A percentile compares a stretch with the other conserved stretches of the same genome.
Evolutionary conservation across 2,888 invertebrate species (phyloP).

Genomic region (Cryptophagus acutangulus): DNA sequence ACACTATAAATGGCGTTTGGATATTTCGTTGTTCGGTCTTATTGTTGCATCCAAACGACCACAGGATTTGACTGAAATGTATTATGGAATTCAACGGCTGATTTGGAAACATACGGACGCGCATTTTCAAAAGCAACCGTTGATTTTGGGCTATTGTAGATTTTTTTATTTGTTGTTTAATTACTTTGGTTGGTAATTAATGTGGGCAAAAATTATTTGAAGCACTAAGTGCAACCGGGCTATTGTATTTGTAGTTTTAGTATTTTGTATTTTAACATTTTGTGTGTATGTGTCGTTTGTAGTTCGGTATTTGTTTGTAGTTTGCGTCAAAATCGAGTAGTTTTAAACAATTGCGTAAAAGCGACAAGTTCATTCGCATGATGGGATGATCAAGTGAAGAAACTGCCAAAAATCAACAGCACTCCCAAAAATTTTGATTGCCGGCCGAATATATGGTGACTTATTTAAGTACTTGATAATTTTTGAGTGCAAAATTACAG

Average conservation of each 20-base stretch:
- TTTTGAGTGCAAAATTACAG: too few relatives aligned
- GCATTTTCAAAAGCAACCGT: conserved; percentile 27
- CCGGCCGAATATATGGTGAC: too few relatives aligned
- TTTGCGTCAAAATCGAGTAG: conserved; percentile 4
- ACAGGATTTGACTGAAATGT: conserved; percentile 31
- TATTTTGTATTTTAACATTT: conserved; percentile 35
- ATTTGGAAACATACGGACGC: conserved; percentile 27
- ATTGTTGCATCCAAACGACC: conserved; percentile 2
- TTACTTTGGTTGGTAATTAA: conserved; percentile 28
- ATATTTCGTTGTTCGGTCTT: neutral
- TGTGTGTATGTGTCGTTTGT: conserved; percentile 4
- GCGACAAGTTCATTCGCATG: conserved; percentile 28
- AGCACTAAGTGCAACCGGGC: conserved; percentile 51
- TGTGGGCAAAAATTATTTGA: conserved; percentile 46
- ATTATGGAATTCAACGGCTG: conserved; percentile 37
- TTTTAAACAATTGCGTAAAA: conserved; percentile 11
- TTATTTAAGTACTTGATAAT: too few relatives aligned
- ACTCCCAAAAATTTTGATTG: too few relatives aligned
- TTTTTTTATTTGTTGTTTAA: conserved; percentile 39
- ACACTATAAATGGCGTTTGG: conserved; percentile 32
- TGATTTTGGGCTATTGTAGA: conserved; percentile 48
- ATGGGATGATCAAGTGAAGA: too few relatives aligned
- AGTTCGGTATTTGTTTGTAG: neutral
- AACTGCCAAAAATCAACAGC: conserved; percentile 32
- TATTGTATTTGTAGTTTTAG: conserved; percentile 42